Evolutionary conservation across 2,888 invertebrate species (phyloP).

Genomic region (Liopterus haemorrhoidalis): DNA sequence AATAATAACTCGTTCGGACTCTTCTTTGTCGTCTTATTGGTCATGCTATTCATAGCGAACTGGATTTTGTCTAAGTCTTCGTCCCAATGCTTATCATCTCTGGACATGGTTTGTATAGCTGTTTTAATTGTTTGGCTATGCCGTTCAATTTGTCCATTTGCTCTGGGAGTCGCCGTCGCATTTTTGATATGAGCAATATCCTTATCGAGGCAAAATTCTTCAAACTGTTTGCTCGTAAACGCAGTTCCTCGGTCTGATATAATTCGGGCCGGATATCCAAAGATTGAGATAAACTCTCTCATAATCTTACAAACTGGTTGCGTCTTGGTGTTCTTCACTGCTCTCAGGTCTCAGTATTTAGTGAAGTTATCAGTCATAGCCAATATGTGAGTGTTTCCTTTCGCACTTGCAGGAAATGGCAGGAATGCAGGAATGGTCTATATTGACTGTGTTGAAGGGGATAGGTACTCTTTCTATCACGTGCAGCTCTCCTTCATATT

Average conservation of each 20-base stretch:
- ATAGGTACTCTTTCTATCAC: constrained; percentile 39
- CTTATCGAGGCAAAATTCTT: too few species aligned
- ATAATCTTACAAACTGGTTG: constrained; percentile 32
- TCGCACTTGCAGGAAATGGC: constrained; percentile 38
- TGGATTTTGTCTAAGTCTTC: constrained; percentile 31
- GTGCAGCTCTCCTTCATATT: constrained; percentile 30
- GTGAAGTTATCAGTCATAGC: constrained; percentile 40
- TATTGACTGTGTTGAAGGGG: constrained; percentile 42
- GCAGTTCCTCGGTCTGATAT: too few species aligned
- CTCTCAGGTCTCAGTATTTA: constrained; percentile 37
- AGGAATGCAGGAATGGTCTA: constrained; percentile 44
- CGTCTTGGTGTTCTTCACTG: constrained; percentile 35
- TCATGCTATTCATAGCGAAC: constrained; percentile 35
- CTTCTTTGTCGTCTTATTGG: constrained; percentile 30
- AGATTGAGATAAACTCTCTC: too few species aligned
- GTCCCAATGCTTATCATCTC: constrained; percentile 35
- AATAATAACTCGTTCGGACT: constrained; percentile 34
- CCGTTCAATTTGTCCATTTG: constrained; percentile 35
- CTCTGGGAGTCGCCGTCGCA: constrained; percentile 19
- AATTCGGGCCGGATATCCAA: too few species aligned
- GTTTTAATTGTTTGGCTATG: constrained; percentile 34
- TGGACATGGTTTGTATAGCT: constrained; percentile 31
- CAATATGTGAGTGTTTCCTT: constrained; percentile 37
- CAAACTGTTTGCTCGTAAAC: too few species aligned
- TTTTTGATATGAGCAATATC: not conserved